Conservation (phyloP, 2,797 vertebrate genomes). For the Melanotaenia nigrans region DNA sequence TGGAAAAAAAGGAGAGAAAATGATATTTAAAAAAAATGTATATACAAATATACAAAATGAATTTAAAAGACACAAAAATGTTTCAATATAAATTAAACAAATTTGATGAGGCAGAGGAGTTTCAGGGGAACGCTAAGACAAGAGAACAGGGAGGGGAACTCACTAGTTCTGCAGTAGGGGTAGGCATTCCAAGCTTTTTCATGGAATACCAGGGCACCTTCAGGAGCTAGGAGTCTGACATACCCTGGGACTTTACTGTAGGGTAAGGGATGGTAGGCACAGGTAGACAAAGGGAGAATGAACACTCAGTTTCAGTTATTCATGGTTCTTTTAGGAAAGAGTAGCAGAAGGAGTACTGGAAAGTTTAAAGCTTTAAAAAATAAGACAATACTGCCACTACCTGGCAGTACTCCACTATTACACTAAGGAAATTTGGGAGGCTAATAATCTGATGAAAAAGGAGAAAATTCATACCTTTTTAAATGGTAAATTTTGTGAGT, state of each 20-base stretch:
- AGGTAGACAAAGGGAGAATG: conserved; percentile 10
- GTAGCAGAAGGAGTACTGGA: neutral
- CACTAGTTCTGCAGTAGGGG: conserved; percentile 96
- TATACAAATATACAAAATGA: neutral
- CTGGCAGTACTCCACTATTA: conserved; percentile 57
- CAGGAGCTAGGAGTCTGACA: conserved; percentile 90
- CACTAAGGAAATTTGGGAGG: conserved; percentile 5
- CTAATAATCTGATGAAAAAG: neutral
- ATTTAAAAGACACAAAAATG: neutral
- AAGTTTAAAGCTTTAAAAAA: conserved; percentile 1
- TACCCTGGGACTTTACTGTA: conserved; percentile 92
- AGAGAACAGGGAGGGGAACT: conserved; percentile 58
- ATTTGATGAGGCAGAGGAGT: neutral
- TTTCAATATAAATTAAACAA: neutral
- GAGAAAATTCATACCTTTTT: conserved; percentile 59
- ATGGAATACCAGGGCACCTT: conserved; percentile 91
- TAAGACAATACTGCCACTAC: conserved; percentile 64
- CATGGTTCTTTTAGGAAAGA: conserved; percentile 7
- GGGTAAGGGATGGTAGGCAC: conserved; percentile 5
- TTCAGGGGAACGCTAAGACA: conserved; percentile 16
- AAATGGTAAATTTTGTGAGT: conserved; percentile 96
- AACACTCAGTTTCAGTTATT: conserved; percentile 17
- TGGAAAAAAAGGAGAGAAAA: neutral
- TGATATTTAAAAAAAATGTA: neutral
- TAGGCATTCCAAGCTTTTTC: conserved; percentile 98